Evolutionary conservation across 2,888 invertebrate species (phyloP), one percentile per base, ranked within the genome.

Genomic region (Adelognathus sp.): DNA sequence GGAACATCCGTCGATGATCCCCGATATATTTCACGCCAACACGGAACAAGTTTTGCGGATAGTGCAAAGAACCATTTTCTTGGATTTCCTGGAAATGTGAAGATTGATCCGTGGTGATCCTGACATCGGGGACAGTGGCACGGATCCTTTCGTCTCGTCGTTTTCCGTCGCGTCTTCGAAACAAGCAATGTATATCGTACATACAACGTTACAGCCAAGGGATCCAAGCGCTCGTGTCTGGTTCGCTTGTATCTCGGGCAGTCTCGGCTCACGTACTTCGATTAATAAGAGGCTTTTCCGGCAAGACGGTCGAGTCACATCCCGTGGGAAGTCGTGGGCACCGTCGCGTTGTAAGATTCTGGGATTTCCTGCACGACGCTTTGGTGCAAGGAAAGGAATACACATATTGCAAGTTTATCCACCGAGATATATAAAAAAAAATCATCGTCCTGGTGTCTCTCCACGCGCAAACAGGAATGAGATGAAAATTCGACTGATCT

Each of bases 81-180:
- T 44, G 72, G 72, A 72, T 76, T 79, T 56, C 18, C 72, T 31
- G 31, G 56, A 69, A 64, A 5, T 9, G 44, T 46, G 61, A 14
- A 18, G 27, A 56, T 64, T 64, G 72, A 80, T 77, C 75, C 75
- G 33, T 1, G 72, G 56, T 82, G 77, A 82, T 81, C 82, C 81
- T 56, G 66, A 67, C 67, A 50, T 61, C 73, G 50, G 31, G 50
- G 36, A 14, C 14, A 31, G 29, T 33, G 76, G 56, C 79, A 80
- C 79, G 79, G 60, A 60, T 33, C 36, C 11, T 41, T 18, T 56
- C 46, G 18, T 33, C 54, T 52, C 18, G 14, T 54, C 67, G 54
- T 67, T 5, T 41, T 5, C 7, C 16, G 27, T n/a, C 24, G 21
- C 21, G 11, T 18, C 24, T 6, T 39, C 29, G 52, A 54, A 67